Evolutionary conservation across 2,797 vertebrate genomes (phyloP).

Genomic region (Threskiornis aethiopicus): DNA sequence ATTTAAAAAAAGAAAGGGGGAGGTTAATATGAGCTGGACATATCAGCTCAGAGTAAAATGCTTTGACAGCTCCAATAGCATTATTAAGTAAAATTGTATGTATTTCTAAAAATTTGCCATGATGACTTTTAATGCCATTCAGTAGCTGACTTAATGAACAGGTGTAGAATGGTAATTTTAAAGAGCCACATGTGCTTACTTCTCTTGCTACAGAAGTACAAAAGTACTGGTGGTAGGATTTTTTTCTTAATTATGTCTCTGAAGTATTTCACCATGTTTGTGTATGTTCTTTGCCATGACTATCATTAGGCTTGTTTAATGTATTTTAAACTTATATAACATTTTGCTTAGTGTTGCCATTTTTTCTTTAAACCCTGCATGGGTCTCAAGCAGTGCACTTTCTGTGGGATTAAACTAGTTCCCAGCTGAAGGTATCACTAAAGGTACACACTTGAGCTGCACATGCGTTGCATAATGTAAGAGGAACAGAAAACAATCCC

Average conservation of each 20-base stretch:
- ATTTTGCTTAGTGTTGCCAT: background rate
- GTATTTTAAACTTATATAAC: background rate
- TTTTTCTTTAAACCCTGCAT: background rate
- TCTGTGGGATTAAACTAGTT: constrained; percentile 24
- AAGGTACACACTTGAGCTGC: constrained; percentile 5
- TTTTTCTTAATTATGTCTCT: constrained; percentile 53
- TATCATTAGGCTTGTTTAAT: constrained; percentile 24
- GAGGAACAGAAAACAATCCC: constrained; percentile 33
- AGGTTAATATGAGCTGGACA: background rate
- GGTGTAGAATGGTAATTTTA: constrained; percentile 56
- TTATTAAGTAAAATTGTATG: background rate
- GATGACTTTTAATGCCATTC: constrained; percentile 20
- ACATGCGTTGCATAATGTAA: background rate
- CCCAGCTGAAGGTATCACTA: constrained; percentile 52
- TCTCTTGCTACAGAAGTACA: constrained; percentile 15
- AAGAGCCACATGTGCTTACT: constrained; percentile 7
- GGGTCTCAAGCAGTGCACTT: constrained; percentile 36
- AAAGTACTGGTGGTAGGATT: constrained; percentile 6
- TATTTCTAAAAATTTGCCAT: background rate
- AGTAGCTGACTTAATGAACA: constrained; percentile 67
- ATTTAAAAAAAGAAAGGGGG: background rate
- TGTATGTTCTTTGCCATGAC: background rate
- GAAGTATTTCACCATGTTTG: constrained; percentile 41
- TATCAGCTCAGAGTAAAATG: background rate
- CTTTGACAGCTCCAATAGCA: background rate